These are phyloP conservation scores for Nasua narica DNA, from an alignment of 2,797 vertebrate genomes.

Conservation along the genomic window DNA sequence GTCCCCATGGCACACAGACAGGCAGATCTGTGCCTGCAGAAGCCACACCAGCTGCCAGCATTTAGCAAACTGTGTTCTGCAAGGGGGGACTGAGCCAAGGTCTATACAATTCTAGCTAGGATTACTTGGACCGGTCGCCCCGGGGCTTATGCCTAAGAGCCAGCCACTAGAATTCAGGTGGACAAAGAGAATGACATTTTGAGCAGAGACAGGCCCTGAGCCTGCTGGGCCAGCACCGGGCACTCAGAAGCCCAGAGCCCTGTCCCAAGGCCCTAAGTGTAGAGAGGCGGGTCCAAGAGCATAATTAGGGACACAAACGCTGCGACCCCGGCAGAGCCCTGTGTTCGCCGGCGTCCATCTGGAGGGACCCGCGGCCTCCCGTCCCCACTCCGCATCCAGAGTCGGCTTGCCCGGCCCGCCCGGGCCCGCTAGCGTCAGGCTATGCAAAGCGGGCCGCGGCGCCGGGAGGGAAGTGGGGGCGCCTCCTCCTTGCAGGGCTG, in stretches of 20 bases:
- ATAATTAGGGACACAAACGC: neutral
- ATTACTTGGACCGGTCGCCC: neutral
- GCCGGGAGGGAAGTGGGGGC: neutral
- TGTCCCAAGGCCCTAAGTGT: neutral
- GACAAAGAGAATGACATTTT: conserved; percentile 17
- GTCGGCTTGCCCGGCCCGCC: neutral
- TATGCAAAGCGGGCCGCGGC: too few relatives aligned
- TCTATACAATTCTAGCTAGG: neutral
- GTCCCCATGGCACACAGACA: neutral
- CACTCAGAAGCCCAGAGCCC: neutral
- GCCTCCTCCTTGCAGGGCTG: neutral
- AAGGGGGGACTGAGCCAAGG: neutral
- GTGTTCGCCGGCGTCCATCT: neutral
- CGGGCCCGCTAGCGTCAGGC: rapidly evolving
- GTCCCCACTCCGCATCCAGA: neutral
- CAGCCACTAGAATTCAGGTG: neutral
- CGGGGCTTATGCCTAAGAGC: rapidly evolving
- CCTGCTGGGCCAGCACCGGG: neutral
- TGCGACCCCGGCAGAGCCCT: neutral
- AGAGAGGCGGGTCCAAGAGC: neutral
- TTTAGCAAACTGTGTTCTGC: neutral
- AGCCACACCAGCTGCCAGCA: neutral
- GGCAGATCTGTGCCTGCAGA: neutral
- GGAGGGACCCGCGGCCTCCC: too few relatives aligned
- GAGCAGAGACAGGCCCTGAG: neutral